Conservation (phyloP, 2,113 vertebrate genomes). For the Pseudonaja textilis region DNA sequence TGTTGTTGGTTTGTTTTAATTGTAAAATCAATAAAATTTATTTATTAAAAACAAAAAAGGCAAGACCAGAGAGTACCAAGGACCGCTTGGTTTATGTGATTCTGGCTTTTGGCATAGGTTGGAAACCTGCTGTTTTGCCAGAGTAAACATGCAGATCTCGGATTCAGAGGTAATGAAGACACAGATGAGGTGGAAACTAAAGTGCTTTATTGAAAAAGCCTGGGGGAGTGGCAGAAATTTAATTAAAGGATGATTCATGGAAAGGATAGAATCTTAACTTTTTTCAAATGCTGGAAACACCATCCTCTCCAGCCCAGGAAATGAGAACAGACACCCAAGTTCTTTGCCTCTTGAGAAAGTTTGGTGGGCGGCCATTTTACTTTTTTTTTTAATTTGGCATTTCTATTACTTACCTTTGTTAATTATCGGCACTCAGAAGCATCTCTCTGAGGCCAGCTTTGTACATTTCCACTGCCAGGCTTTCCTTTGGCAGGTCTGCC, state of each 20-base stretch:
- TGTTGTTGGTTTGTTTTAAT: too few relatives aligned
- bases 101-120: background rate
- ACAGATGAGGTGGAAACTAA: background rate
- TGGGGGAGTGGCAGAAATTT: background rate
- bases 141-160: background rate
- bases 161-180: background rate
- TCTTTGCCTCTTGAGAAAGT: background rate
- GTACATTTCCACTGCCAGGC: background rate
- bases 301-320: background rate
- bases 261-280: background rate
- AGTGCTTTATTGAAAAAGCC: background rate
- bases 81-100: background rate
- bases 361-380: background rate
- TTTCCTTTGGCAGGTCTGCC: background rate
- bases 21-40: too few relatives aligned
- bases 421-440: background rate
- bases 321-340: background rate
- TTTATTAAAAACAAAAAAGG: too few relatives aligned
- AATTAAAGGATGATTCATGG: background rate
- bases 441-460: background rate
- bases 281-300: background rate
- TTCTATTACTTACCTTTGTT: background rate
- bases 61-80: too few relatives aligned
- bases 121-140: background rate
- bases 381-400: background rate